Base-by-base conservation (phyloP, 2,797 vertebrate genomes). In the Halcyon smyrnensis region DNA sequence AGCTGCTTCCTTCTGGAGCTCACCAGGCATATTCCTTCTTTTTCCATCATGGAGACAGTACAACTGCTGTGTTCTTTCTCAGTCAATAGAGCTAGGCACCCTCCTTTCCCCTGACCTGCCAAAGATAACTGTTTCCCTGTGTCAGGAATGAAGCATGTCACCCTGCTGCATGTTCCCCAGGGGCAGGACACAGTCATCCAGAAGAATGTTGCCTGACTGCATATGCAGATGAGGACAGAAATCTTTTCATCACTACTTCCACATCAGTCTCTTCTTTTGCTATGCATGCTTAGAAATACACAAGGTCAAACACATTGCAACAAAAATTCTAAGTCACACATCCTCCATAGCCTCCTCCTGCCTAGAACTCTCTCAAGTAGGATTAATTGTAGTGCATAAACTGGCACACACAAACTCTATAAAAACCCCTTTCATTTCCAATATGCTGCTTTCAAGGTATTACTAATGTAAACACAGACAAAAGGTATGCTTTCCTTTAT, bases 381-480 rank as follows among this genome's bases (percentile, higher is more conserved):
- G 46, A 80, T 90, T 89, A 78, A 94, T 54, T 83, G 30, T 60
- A 89, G 89, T 63, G 16, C 56, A 54, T 77, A 53, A 81, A 94
- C 36, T 41, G 75, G 90, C 48, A 80, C 6, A 30, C 30, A 46
- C 3, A 28, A 84, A 73, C 12, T 36, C 43, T 34, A 43, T 60
- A 67, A 91, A 87, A 90, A 84, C 34, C 53, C 28, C 15, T 90
- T 87, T 78, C 7, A 63, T 79, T 95, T 90, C 71, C 83, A 93
- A 71, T 48, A 48, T 15, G 9, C 34, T 37, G 21, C 59, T 90
- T 92, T 88, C 60, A 90, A 94, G 77, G 59, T 90, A 95, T 91
- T 97, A 93, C 77, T 90, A 95, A 93, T 53, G 64, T 89, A 97
- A 97, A 95, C 9, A 37, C 12, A 88, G 67, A 91, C 81, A 96